Base-by-base conservation (phyloP, 1,140 invertebrate genomes). In the Cyclargus thomasi region DNA sequence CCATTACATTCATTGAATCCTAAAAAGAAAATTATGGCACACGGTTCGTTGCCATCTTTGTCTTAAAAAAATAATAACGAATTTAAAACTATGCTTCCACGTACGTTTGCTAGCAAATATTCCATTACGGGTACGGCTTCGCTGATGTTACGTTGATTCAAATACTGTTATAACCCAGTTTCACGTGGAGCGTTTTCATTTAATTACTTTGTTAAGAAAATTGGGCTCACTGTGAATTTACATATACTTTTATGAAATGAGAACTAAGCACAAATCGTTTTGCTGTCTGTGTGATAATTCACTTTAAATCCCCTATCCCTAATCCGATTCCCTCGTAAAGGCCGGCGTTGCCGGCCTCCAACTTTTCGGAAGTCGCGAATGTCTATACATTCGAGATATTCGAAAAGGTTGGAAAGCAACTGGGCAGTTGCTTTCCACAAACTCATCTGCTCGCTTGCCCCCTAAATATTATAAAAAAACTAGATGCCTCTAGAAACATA, bases 151-250 rank as follows among this genome's bases (percentile, higher is more conserved):
- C 23, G 63, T 69, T 63, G 68, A 70, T 68, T 71, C 68, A 73
- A 75, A 73, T 70, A 67, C 67, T 70, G 66, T 53, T 62, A 68
- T 73, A 70, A 66, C 67, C 67, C 66, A 71, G 53, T 71, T 71
- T 71, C 22, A 22, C 62, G 22, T 3, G 62, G 62, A 63, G 62
- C 62, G 62, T 63, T 63, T 63, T 63, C 23, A 63, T 63, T 36
- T 63, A 63, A 63, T 63, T 63, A 63, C 62, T 63, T 63, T 63
- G 62, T 63, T 63, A 63, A 63, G 62, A 63, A 63, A 62, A 63
- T 63, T 21, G 55, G 21, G 20, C 55, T 18, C 20, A 59, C 55
- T 63, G 23, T 63, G 35, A 23, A 62, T 29, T 29, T 63, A 14
- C 62, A 63, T 16, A 63, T 63, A 14, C 20, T 63, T 63, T 63